Base-by-base conservation (phyloP, 2,113 vertebrate genomes). In the Chionodraco myersi region DNA sequence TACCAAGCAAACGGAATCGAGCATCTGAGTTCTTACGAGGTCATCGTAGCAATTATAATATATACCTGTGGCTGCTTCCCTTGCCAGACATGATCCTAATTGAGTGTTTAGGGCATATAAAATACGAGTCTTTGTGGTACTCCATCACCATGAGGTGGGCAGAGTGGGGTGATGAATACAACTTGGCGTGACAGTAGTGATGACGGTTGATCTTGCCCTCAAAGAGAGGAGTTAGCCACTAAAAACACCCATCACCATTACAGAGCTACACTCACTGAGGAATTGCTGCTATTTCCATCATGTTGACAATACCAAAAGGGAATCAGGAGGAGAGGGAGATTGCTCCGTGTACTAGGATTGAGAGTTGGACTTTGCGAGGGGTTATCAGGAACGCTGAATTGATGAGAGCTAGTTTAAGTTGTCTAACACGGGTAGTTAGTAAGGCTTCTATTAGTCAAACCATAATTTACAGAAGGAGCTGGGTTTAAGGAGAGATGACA, bases 181-280 rank as follows among this genome's bases (percentile, higher is more conserved):
- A 88, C 68, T 78, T 70, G 56, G 57, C 9, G 69, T 81, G 90
- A 92, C 91, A 92, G 88, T 86, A 74, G 86, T 87, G 89, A 91
- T 92, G 89, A 90, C 72, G 73, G 78, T 82, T 88, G 86, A 90
- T 87, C 88, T 85, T 76, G 75, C 76, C 87, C 88, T 86, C 77
- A 14, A 75, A 58, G 88, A 91, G 92, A 92, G 88, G 86, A 89
- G 86, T 92, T 92, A 79, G 90, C 89, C 82, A 91, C 64, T 84
- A 89, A 87, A 90, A 90, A 86, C 89, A 91, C 89, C 82, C 72
- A 92, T 92, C 90, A 89, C 86, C 86, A 88, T 88, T 85, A 87
- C 82, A 77, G 84, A 77, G 82, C 75, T 66, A 62, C 85, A 82
- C 80, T 82, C 72, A 71, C 86, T 87, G 90, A 90, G 36, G 67